Base-by-base conservation (phyloP, 2,113 vertebrate genomes). In the Amblyopsis rosae region DNA sequence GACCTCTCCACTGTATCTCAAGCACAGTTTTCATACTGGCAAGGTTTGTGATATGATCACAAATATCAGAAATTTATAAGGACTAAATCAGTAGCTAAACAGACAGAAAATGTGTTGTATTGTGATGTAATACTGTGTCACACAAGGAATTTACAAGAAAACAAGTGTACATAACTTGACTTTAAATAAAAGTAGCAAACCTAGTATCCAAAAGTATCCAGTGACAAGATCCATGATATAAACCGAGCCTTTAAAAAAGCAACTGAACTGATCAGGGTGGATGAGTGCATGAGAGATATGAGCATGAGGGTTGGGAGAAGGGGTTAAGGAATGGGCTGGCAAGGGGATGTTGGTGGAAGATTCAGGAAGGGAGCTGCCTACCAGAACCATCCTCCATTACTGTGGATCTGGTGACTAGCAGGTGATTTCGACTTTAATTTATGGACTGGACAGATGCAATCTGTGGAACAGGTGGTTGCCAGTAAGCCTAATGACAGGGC, bases 371-470 rank as follows among this genome's bases (percentile, higher is more conserved):
- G 67, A 75, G 79, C 35, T 41, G 7, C 7, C 35, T 41, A 41
- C 35, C 7, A 8, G 35, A 41, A 41, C 35, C 35, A 6, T 41
- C 35, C 35, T 41, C 4, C 35, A 41, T 59, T 61, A 67, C 41
- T 5, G 70, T 67, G 59, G 60, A 33, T 33, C 57, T 57, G 59
- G 13, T 46, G 59, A 69, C 73, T 85, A 71, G 74, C 74, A 82
- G 82, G 70, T 82, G 82, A 69, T 76, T 82, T 60, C 12, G 26
- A 65, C 46, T 77, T 79, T 83, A 86, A 83, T 82, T 49, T 49
- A 12, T 12, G 70, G 73, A 72, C 79, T 70, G 72, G 73, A 69
- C 77, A 64, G 82, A 59, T 75, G 82, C 76, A 62, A 81, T 83
- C 77, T 72, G 67, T 63, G 72, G 69, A 72, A 62, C 70, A 79